Conservation (phyloP, 2,888 invertebrate species). For the Agrotis segetum region DNA sequence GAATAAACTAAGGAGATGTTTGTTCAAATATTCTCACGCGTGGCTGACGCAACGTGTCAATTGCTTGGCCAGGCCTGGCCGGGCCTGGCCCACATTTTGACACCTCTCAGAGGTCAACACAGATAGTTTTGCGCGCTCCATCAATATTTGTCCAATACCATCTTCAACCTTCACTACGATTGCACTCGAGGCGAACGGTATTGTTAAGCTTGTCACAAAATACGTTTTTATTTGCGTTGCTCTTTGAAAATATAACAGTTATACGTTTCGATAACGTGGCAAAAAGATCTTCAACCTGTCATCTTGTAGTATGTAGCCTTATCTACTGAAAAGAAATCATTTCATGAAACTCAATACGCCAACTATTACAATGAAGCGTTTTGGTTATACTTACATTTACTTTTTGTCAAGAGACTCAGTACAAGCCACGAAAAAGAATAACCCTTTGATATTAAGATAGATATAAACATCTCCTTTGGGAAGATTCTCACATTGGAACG, state of each 20-base stretch:
- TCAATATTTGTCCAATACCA: slow-evolving; percentile 82
- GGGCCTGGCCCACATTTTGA: slow-evolving; percentile 84
- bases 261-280: slow-evolving; percentile 23
- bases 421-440: slow-evolving; percentile 69
- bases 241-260: slow-evolving; percentile 47
- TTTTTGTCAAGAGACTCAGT: slow-evolving; percentile 7
- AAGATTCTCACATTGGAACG: slow-evolving; percentile 80
- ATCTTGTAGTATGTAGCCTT: neutral
- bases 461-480: slow-evolving; percentile 74
- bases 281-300: slow-evolving; percentile 18
- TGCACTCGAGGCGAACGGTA: slow-evolving; percentile 72
- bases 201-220: slow-evolving; percentile 66
- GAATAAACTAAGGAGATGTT: slow-evolving; percentile 87
- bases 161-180: slow-evolving; percentile 72
- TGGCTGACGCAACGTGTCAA: slow-evolving; percentile 83
- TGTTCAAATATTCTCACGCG: slow-evolving; percentile 90
- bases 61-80: slow-evolving; percentile 80
- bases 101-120: slow-evolving; percentile 86
- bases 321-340: neutral
- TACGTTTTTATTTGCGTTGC: slow-evolving; percentile 64
- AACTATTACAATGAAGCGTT: slow-evolving; percentile 4
- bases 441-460: slow-evolving; percentile 76
- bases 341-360: slow-evolving; percentile 13
- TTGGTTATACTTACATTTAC: slow-evolving; percentile 12
- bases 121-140: slow-evolving; percentile 81